These are phyloP conservation scores for Fregata magnificens DNA, from an alignment of 2,113 vertebrate species.

Conservation along the genomic window DNA sequence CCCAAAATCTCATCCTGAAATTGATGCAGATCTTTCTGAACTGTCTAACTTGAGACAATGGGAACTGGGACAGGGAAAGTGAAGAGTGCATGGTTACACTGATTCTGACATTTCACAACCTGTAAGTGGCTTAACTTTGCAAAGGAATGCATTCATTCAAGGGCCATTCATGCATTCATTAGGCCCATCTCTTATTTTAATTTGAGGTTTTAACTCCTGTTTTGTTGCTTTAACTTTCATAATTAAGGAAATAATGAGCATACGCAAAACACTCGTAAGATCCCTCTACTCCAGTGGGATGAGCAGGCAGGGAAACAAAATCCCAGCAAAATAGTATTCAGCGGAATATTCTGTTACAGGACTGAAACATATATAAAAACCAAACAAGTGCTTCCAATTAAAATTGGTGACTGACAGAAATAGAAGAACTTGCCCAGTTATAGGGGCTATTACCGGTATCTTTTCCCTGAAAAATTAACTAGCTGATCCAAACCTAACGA, in stretches of 20 bases:
- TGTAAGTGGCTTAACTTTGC: background rate
- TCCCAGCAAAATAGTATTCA: background rate
- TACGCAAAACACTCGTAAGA: background rate
- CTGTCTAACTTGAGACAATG: background rate
- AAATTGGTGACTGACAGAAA: background rate
- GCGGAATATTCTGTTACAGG: background rate
- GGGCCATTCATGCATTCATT: too few species aligned
- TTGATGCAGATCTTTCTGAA: background rate
- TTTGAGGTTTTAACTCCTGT: background rate
- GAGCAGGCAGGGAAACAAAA: background rate
- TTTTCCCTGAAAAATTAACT: background rate
- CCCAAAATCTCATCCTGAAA: background rate
- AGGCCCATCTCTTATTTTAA: background rate
- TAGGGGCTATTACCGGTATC: background rate
- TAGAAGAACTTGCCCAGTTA: background rate
- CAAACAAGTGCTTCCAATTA: background rate
- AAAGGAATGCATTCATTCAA: background rate
- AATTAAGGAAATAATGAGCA: background rate
- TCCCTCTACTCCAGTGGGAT: background rate
- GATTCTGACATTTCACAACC: background rate
- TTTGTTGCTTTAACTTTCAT: background rate
- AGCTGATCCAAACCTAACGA: background rate
- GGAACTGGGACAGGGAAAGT: background rate
- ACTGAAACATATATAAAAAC: background rate
- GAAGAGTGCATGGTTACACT: background rate